These are phyloP conservation scores for Mythimna pallens DNA, from an alignment of 2,888 invertebrate species.

Conservation along the genomic window DNA sequence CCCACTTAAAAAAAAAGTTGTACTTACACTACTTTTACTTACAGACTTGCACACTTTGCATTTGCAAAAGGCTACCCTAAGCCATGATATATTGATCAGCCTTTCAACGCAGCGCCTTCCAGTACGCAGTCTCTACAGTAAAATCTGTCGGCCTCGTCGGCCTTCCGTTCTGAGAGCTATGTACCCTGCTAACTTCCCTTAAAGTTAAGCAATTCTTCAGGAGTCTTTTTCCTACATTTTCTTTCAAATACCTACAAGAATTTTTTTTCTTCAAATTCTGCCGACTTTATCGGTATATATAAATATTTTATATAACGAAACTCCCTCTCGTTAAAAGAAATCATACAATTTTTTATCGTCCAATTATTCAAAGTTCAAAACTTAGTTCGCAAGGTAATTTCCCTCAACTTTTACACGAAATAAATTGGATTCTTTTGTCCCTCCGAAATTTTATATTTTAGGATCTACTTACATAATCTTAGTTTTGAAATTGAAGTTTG, in stretches of 20 bases:
- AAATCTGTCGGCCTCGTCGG: background rate
- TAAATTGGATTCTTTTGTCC: conserved; percentile 57
- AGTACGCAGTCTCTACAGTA: background rate
- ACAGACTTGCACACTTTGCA: too few species aligned
- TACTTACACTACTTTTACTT: too few species aligned
- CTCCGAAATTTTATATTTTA: conserved; percentile 30
- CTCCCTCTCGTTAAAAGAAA: conserved; percentile 53
- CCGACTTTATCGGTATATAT: background rate
- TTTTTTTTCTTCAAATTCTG: background rate
- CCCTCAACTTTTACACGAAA: conserved; percentile 54
- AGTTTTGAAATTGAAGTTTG: conserved; percentile 20
- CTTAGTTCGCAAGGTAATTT: conserved; percentile 56
- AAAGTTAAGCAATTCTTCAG: background rate
- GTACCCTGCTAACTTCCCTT: background rate
- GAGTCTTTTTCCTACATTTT: background rate
- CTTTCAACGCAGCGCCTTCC: background rate
- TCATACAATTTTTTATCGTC: conserved; percentile 59
- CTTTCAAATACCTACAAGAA: background rate
- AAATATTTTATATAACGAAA: conserved; percentile 4
- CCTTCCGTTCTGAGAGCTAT: background rate
- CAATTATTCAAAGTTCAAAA: conserved; percentile 55
- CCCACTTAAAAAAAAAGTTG: too few species aligned
- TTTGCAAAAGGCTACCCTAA: too few species aligned
- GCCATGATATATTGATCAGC: too few species aligned
- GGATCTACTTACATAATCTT: conserved; percentile 30